Conservation (phyloP, 2,113 vertebrate genomes). For the Charadrius vociferus region DNA sequence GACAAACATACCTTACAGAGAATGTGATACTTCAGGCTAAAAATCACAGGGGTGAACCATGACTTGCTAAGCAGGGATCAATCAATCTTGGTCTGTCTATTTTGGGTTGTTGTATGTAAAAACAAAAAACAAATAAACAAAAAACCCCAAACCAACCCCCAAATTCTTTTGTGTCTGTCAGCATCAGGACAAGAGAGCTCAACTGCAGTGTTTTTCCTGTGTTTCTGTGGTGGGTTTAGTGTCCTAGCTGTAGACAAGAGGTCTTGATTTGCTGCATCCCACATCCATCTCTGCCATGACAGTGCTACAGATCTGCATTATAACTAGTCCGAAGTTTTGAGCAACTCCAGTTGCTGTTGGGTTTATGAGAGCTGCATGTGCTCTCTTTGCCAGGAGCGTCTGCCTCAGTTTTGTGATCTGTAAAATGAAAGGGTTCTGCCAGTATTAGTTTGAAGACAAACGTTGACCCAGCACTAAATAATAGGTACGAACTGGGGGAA, state of each 20-base stretch:
- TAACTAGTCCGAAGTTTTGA: not conserved
- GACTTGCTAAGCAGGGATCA: not conserved
- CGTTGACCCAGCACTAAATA: not conserved
- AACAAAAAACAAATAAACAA: too few relatives aligned
- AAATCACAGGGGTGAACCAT: not conserved
- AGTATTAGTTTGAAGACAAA: not conserved
- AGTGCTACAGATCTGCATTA: not conserved
- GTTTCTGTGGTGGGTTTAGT: not conserved
- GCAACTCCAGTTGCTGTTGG: not conserved
- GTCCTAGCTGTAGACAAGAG: not conserved
- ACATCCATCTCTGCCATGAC: not conserved
- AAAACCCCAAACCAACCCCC: not conserved
- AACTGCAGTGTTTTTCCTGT: not conserved
- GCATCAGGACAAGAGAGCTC: not conserved
- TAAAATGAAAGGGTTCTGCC: not conserved
- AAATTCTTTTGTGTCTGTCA: not conserved
- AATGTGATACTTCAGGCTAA: not conserved
- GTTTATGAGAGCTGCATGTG: not conserved
- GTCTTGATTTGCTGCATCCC: not conserved
- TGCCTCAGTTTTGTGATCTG: not conserved
- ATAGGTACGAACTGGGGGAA: not conserved
- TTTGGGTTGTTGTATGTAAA: not conserved
- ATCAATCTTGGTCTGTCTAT: not conserved
- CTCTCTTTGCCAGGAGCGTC: not conserved
- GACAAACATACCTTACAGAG: rapidly evolving